These are phyloP conservation scores for Odobenus rosmarus DNA, from an alignment of 2,113 vertebrate genomes.

Conservation along the genomic window DNA sequence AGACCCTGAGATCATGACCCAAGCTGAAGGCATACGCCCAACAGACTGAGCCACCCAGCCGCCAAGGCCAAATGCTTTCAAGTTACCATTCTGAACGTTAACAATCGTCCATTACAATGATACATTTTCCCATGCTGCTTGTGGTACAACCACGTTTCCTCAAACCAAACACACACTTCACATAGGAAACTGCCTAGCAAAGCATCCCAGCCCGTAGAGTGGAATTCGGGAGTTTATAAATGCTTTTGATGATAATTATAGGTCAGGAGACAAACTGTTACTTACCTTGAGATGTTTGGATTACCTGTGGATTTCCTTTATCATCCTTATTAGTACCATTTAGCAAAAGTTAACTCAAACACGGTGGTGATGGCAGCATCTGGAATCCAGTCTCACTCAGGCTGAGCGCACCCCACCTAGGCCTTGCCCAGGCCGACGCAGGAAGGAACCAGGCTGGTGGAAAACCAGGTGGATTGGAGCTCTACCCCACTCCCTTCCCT, in stretches of 20 bases:
- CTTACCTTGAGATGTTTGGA: neutral
- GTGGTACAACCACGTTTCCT: neutral
- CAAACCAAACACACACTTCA: neutral
- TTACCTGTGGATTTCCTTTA: constrained; percentile 42
- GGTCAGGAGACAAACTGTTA: constrained; percentile 20
- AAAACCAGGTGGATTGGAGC: neutral
- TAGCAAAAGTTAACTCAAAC: neutral
- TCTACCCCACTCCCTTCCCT: rapidly evolving
- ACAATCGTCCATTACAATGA: neutral
- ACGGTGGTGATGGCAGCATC: rapidly evolving
- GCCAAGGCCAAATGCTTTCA: neutral
- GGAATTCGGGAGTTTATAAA: constrained; percentile 36
- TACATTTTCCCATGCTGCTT: neutral
- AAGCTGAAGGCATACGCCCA: neutral
- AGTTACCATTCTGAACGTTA: neutral
- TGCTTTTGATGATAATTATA: constrained; percentile 35
- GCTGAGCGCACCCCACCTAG: rapidly evolving
- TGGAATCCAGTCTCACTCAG: neutral
- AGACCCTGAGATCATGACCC: neutral
- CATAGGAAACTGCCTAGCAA: neutral
- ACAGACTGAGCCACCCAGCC: neutral
- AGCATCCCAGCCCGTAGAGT: neutral
- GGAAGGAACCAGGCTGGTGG: neutral
- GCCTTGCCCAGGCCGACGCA: neutral
- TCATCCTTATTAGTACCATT: neutral